Percentiles rank a stretch among this genome's conserved stretches.
These are phyloP conservation scores for Ophion ellenae DNA, from an alignment of 2,888 invertebrate genomes.

Conservation along the genomic window DNA sequence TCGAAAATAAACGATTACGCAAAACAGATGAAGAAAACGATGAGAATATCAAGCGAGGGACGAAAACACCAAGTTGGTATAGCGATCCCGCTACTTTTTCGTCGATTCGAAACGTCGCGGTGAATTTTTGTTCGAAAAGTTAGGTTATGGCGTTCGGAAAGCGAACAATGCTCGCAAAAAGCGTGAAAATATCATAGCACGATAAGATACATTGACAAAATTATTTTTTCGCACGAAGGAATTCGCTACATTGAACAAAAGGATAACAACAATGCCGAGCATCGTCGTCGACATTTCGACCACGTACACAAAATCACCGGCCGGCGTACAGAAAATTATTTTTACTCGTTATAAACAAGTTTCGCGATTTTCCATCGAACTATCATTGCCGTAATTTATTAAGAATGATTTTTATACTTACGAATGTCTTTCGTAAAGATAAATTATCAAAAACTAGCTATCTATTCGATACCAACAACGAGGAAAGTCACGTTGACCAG, in stretches of 20 bases:
- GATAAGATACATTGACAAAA: conserved; percentile 8
- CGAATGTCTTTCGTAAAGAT: conserved; percentile 44
- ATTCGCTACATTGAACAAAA: conserved; percentile 8
- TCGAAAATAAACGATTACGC: neutral
- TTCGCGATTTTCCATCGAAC: neutral
- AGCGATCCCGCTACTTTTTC: neutral
- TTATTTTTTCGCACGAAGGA: neutral
- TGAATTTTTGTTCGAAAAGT: conserved; percentile 22
- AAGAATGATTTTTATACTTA: conserved; percentile 35
- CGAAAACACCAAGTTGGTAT: neutral
- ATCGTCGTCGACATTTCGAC: conserved; percentile 65
- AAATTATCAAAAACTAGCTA: conserved; percentile 62
- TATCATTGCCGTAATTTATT: neutral
- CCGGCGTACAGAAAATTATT: conserved; percentile 68
- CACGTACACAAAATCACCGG: conserved; percentile 77
- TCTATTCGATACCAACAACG: conserved; percentile 57
- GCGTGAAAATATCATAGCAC: conserved; percentile 10
- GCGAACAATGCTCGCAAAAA: neutral
- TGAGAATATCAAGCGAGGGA: neutral
- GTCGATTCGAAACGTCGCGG: neutral
- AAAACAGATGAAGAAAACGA: neutral
- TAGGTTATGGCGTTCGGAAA: conserved; percentile 46
- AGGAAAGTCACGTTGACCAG: conserved; percentile 57
- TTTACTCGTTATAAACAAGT: neutral
- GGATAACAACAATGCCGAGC: conserved; percentile 34